These are phyloP conservation scores for Temnothorax nylanderi DNA, from an alignment of 1,140 invertebrate species.

Conservation along the genomic window DNA sequence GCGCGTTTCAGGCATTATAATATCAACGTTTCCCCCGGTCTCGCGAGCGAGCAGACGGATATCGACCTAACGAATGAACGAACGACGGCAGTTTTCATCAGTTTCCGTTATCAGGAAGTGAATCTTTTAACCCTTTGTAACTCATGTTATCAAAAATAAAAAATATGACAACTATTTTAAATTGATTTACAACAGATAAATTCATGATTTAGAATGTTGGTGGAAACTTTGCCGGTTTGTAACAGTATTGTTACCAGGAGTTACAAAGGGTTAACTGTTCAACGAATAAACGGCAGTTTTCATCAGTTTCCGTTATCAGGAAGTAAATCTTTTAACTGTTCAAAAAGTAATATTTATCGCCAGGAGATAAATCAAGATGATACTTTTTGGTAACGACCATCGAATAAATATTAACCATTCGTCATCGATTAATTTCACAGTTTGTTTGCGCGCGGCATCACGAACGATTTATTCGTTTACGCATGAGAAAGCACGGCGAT, in stretches of 20 bases:
- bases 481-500: constrained; percentile 29
- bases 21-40: neutral
- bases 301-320: no score
- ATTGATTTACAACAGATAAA: no score
- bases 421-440: neutral
- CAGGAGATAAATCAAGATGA: neutral
- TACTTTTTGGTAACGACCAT: neutral
- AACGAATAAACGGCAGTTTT: no score
- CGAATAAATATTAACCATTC: neutral
- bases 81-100: neutral
- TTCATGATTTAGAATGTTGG: no score
- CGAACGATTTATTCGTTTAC: neutral
- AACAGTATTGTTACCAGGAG: no score
- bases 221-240: no score
- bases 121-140: no score
- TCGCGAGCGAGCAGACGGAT: neutral
- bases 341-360: neutral
- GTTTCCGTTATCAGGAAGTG: neutral
- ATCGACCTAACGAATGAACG: neutral
- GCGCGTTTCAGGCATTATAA: neutral
- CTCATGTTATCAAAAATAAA: no score
- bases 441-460: neutral
- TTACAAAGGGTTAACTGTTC: no score
- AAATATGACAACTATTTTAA: no score
- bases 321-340: neutral